Conservation (phyloP, 2,888 invertebrate genomes). For the Parnassius orleans region DNA sequence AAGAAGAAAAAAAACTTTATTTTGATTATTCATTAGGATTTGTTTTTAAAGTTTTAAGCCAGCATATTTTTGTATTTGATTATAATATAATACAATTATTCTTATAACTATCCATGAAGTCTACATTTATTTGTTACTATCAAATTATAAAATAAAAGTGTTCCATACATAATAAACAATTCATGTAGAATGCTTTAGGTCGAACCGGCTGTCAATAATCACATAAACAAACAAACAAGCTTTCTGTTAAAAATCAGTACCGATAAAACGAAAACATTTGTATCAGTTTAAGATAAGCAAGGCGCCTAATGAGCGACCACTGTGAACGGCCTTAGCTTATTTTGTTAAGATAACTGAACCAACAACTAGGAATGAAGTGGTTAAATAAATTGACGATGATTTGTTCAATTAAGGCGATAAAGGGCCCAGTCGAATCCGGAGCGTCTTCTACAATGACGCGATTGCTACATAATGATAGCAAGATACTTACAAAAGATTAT, state of each 20-base stretch:
- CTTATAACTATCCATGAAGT: too few relatives aligned
- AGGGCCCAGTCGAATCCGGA: constrained; percentile 36
- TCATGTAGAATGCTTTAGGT: not conserved
- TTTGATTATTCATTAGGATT: too few relatives aligned
- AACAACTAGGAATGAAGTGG: constrained; percentile 39
- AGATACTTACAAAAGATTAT: not conserved
- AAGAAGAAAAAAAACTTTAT: too few relatives aligned
- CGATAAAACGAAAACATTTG: constrained; percentile 32
- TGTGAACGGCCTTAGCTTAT: constrained; percentile 52
- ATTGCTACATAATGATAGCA: constrained; percentile 2
- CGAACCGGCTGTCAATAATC: constrained; percentile 1
- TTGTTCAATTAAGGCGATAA: constrained; percentile 66
- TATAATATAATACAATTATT: too few relatives aligned
- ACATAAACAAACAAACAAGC: constrained; percentile 23
- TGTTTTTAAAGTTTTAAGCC: too few relatives aligned
- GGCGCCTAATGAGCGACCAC: constrained; percentile 33
- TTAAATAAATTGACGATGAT: constrained; percentile 66
- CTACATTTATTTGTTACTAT: too few relatives aligned
- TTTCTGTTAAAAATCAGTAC: constrained; percentile 27
- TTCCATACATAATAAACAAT: too few relatives aligned
- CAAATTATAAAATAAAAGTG: too few relatives aligned
- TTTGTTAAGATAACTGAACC: constrained; percentile 56
- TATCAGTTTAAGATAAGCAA: constrained; percentile 37
- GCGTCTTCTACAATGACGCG: not conserved
- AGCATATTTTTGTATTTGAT: too few relatives aligned